phyloP scores from a whole-genome alignment of 1,140 invertebrate species.

The Aphaenogaster rudis region DNA sequence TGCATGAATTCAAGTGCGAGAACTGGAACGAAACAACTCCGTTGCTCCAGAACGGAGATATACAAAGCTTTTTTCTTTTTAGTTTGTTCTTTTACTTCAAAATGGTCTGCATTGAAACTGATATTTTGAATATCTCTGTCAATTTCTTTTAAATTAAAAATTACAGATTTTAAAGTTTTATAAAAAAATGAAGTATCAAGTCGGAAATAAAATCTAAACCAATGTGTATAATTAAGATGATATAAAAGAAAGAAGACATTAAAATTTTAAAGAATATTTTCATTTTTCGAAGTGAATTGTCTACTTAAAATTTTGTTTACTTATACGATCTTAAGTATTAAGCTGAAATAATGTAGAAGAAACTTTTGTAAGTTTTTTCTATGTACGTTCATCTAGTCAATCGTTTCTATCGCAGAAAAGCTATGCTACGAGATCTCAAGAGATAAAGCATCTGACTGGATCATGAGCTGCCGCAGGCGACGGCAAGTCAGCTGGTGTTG shows the following conservation, averaged over 20 bases:
- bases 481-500: conserved; percentile 35
- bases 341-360: background rate
- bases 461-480: conserved; percentile 40
- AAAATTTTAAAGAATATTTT: background rate
- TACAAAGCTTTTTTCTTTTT: background rate
- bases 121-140: background rate
- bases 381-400: conserved; percentile 13
- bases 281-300: background rate
- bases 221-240: background rate
- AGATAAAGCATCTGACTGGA: conserved; percentile 48
- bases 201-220: background rate
- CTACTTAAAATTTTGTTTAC: background rate
- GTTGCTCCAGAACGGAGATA: conserved; percentile 17
- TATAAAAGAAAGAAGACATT: background rate
- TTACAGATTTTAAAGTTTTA: background rate
- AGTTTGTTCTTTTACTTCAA: conserved; percentile 25
- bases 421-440: conserved; percentile 11
- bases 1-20: conserved; percentile 46
- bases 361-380: background rate
- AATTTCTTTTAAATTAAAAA: conserved; percentile 11
- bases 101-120: background rate
- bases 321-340: background rate
- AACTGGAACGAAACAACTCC: conserved; percentile 34
- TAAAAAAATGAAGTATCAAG: background rate
- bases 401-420: conserved; percentile 6